These are phyloP conservation scores for Nycteola revayana DNA, from an alignment of 2,888 invertebrate species.

Conservation along the genomic window DNA sequence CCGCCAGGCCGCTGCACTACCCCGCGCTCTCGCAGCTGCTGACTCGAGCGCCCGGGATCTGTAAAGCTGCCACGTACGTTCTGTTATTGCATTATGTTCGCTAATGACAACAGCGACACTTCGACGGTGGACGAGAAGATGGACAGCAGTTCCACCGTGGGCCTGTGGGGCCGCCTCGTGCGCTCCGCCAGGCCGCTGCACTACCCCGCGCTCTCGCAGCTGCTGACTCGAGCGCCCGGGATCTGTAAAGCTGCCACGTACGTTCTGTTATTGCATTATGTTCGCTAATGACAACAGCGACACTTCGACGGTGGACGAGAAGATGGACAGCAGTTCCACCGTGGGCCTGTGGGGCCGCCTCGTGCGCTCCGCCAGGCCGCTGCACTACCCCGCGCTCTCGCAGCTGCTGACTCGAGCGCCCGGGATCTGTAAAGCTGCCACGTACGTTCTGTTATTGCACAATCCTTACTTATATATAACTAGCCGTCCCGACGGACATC, in stretches of 20 bases:
- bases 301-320: constrained; percentile 53
- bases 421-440: constrained; percentile 85
- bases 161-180: constrained; percentile 76
- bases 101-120: constrained; percentile 8
- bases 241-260: constrained; percentile 88
- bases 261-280: too few species aligned
- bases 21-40: constrained; percentile 86
- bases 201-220: constrained; percentile 85
- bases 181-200: constrained; percentile 86
- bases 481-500: too few species aligned
- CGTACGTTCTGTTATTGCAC: too few species aligned
- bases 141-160: constrained; percentile 72
- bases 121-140: constrained; percentile 62
- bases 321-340: constrained; percentile 70
- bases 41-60: constrained; percentile 84
- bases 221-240: constrained; percentile 83
- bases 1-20: constrained; percentile 86
- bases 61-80: constrained; percentile 86
- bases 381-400: constrained; percentile 86
- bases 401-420: constrained; percentile 84
- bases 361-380: constrained; percentile 85
- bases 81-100: too few species aligned
- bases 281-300: constrained; percentile 7
- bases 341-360: constrained; percentile 73
- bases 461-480: too few species aligned